phyloP scores from a whole-genome alignment of 2,888 invertebrate genomes.

The Meliscaeva auricollis region DNA sequence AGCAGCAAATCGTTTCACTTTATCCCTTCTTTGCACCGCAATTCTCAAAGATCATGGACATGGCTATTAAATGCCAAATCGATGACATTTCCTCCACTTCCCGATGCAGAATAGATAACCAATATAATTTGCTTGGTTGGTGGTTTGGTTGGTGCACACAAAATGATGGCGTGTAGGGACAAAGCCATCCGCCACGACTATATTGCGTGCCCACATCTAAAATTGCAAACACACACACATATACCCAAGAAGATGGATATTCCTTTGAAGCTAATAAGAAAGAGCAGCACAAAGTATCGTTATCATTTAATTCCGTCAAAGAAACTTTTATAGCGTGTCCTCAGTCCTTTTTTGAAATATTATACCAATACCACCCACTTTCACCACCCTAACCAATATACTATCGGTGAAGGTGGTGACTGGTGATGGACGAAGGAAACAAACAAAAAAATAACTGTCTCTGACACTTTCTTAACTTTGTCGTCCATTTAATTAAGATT shows the following conservation, averaged over 20 bases:
- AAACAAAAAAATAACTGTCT: constrained; percentile 50
- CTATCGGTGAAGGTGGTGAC: too few species aligned
- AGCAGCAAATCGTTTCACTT: constrained; percentile 63
- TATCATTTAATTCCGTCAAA: constrained; percentile 72
- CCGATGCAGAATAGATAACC: constrained; percentile 38
- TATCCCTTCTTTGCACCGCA: constrained; percentile 51
- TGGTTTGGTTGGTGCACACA: not conserved
- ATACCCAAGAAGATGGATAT: constrained; percentile 25
- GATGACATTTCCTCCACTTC: constrained; percentile 58
- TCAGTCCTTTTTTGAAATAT: constrained; percentile 27
- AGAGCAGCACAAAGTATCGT: constrained; percentile 70
- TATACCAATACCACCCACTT: constrained; percentile 8
- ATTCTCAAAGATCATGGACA: constrained; percentile 71
- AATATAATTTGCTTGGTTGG: constrained; percentile 41
- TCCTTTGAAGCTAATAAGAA: constrained; percentile 61
- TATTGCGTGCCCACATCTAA: constrained; percentile 59
- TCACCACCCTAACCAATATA: not conserved
- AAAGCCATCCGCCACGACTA: too few species aligned
- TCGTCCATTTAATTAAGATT: constrained; percentile 73
- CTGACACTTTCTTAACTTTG: constrained; percentile 76
- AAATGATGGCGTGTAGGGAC: not conserved
- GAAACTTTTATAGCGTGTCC: constrained; percentile 68
- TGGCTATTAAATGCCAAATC: constrained; percentile 66
- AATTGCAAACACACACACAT: constrained; percentile 67
- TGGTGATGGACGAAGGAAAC: not conserved